Percentiles rank a stretch among this genome's conserved stretches.
Evolutionary conservation across 2,797 vertebrate genomes (phyloP).

Genomic region (Pteropus rufus): DNA sequence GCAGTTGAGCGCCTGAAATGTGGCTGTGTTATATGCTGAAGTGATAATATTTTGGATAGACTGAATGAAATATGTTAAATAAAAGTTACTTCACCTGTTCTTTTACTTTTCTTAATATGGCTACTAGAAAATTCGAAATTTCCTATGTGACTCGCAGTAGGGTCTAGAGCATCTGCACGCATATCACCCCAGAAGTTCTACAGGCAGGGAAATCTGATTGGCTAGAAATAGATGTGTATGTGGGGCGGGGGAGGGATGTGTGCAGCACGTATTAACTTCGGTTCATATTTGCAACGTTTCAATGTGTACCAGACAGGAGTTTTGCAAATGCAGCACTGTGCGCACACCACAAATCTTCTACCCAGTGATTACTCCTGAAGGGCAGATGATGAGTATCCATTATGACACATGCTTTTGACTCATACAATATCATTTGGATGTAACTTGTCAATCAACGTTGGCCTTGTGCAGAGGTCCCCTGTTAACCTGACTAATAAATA

Average conservation of each 20-base stretch:
- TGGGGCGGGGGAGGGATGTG: too few species aligned
- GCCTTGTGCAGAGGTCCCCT: background rate
- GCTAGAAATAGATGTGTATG: background rate
- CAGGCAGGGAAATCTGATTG: background rate
- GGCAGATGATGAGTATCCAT: conserved; percentile 24
- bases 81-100: background rate
- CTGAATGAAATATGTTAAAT: background rate
- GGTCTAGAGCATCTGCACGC: background rate
- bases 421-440: conserved; percentile 38
- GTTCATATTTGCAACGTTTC: background rate
- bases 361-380: conserved; percentile 39
- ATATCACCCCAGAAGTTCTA: background rate
- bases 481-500: background rate
- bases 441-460: conserved; percentile 2
- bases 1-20: background rate
- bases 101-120: background rate
- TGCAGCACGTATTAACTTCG: background rate
- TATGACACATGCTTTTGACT: background rate
- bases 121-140: background rate
- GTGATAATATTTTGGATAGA: background rate
- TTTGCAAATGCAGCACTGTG: conserved; percentile 51
- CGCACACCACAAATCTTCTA: conserved; percentile 35
- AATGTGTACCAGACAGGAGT: conserved; percentile 40
- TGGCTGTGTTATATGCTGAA: background rate
- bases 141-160: background rate